phyloP scores from a whole-genome alignment of 2,797 vertebrate species.

The Paedocypris micromegethes region DNA sequence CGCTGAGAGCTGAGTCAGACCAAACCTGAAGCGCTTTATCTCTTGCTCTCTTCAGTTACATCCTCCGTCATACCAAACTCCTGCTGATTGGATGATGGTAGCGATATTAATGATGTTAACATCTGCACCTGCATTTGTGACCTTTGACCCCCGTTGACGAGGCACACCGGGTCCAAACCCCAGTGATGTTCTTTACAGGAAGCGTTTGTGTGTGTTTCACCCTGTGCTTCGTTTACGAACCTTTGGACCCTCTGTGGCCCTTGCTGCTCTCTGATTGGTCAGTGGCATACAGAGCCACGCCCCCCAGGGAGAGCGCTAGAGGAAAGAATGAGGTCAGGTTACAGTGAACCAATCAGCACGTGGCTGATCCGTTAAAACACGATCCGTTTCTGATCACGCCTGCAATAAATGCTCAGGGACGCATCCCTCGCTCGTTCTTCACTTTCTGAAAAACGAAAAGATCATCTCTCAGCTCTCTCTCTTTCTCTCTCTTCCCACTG shows the following conservation, averaged over 20 bases:
- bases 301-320: slow-evolving; percentile 63
- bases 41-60: too few relatives aligned
- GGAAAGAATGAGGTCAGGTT: slow-evolving; percentile 48
- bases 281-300: slow-evolving; percentile 47
- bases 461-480: neutral
- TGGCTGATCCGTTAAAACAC: neutral
- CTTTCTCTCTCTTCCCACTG: slow-evolving; percentile 40
- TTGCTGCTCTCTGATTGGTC: slow-evolving; percentile 52
- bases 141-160: too few relatives aligned
- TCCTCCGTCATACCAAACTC: too few relatives aligned
- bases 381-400: too few relatives aligned
- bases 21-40: too few relatives aligned
- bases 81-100: too few relatives aligned
- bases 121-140: too few relatives aligned
- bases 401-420: too few relatives aligned
- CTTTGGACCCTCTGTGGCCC: slow-evolving; percentile 23
- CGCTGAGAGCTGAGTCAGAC: too few relatives aligned
- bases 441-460: neutral
- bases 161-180: too few relatives aligned
- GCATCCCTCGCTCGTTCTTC: slow-evolving; percentile 60
- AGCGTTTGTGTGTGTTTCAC: slow-evolving; percentile 45
- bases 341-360: slow-evolving; percentile 55
- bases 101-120: too few relatives aligned
- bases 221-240: slow-evolving; percentile 1
- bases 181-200: too few relatives aligned